Conservation (phyloP, 2,797 vertebrate species). For the Moxostoma hubbsi region DNA sequence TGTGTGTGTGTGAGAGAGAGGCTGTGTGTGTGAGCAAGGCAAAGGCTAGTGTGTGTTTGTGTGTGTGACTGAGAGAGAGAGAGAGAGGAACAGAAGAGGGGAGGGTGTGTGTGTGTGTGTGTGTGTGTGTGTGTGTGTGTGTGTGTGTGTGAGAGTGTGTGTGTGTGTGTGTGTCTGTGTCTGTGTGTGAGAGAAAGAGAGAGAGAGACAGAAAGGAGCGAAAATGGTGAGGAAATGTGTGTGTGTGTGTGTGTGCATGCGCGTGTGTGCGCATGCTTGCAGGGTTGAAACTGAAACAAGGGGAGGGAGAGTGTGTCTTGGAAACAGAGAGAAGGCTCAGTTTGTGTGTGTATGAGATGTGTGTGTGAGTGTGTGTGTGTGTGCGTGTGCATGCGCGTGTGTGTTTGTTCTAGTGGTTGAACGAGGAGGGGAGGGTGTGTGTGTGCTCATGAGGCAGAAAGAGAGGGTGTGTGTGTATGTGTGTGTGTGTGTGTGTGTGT, state of each 20-base stretch:
- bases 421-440: conserved; percentile 55
- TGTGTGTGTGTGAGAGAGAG: no score
- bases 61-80: conserved; percentile 48
- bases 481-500: conserved; percentile 20
- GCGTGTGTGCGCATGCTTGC: conserved; percentile 60
- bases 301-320: conserved; percentile 47
- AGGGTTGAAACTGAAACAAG: conserved; percentile 70
- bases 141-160: conserved; percentile 37
- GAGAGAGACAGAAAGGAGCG: conserved; percentile 27
- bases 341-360: conserved; percentile 53
- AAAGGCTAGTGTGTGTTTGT: conserved; percentile 37
- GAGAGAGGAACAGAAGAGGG: conserved; percentile 29
- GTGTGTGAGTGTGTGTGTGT: conserved; percentile 50
- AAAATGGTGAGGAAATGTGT: conserved; percentile 47
- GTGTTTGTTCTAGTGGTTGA: conserved; percentile 42
- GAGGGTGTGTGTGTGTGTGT: conserved; percentile 40
- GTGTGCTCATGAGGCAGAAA: conserved; percentile 74
- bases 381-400: conserved; percentile 66
- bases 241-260: conserved; percentile 47
- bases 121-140: conserved; percentile 34
- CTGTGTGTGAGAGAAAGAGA: not conserved
- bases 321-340: conserved; percentile 73
- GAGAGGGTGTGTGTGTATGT: conserved; percentile 58
- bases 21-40: conserved; percentile 5
- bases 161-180: conserved; percentile 42